phyloP scores from a whole-genome alignment of 2,113 vertebrate species.

The Amphiprion percula region DNA sequence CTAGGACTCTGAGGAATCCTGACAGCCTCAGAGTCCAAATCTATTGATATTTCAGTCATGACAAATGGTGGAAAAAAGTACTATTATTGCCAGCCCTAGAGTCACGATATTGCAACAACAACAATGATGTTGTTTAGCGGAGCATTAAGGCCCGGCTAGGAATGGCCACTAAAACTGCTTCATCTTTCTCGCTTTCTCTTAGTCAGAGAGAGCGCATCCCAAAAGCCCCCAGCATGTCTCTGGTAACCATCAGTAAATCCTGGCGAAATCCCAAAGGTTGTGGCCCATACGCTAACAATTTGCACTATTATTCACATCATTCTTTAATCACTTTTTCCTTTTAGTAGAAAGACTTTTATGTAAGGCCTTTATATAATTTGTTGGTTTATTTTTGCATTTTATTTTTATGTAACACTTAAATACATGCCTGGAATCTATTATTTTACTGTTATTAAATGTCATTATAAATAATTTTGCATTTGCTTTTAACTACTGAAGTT shows the following conservation, averaged over 20 bases:
- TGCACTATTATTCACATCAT: slow-evolving; percentile 10
- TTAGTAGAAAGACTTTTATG: background rate
- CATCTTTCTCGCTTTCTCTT: background rate
- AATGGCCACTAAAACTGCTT: background rate
- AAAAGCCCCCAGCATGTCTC: background rate
- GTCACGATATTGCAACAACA: background rate
- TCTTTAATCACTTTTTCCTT: slow-evolving; percentile 23
- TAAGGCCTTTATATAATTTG: background rate
- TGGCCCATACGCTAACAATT: slow-evolving; percentile 14
- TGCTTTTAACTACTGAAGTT: background rate
- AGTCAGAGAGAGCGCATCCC: background rate
- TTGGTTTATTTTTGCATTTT: background rate
- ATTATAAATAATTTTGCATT: background rate
- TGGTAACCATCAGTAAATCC: slow-evolving; percentile 30
- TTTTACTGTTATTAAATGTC: background rate
- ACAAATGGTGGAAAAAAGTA: background rate
- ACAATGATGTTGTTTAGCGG: no score
- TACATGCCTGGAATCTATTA: background rate
- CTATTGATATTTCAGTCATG: background rate
- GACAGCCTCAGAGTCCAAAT: no score
- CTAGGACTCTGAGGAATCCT: no score
- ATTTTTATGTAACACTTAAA: background rate
- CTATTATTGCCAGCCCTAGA: background rate
- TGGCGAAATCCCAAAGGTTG: slow-evolving; percentile 19
- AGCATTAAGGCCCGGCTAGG: background rate